Evolutionary conservation across 1,140 invertebrate genomes (phyloP).

Genomic region (Chymomyza costata): DNA sequence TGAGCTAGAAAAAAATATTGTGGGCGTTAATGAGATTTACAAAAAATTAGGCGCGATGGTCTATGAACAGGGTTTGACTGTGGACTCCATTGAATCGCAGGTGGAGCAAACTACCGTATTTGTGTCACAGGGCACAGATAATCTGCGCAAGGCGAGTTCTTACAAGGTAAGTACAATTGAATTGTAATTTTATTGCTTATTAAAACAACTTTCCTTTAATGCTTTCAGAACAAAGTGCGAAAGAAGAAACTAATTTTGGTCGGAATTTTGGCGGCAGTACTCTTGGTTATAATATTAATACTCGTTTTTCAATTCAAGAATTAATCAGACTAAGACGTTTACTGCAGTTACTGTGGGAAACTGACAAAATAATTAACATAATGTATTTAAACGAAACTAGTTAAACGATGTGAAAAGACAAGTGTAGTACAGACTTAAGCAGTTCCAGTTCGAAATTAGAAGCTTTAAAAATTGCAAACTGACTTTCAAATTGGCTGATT

Average conservation of each 20-base stretch:
- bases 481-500: constrained; percentile 39
- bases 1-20: constrained; percentile 94
- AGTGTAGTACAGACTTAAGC: constrained; percentile 35
- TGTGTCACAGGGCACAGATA: constrained; percentile 87
- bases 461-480: constrained; percentile 46
- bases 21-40: constrained; percentile 98
- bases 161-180: constrained; percentile 82
- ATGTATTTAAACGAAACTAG: constrained; percentile 44
- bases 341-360: not conserved
- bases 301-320: constrained; percentile 66
- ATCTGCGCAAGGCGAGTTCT: constrained; percentile 87
- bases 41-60: constrained; percentile 97
- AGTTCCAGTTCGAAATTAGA: constrained; percentile 32
- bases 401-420: constrained; percentile 64
- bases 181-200: constrained; percentile 5
- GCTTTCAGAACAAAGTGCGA: constrained; percentile 85
- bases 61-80: constrained; percentile 96
- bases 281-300: constrained; percentile 81
- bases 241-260: constrained; percentile 89
- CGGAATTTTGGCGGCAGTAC: constrained; percentile 80
- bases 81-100: constrained; percentile 97
- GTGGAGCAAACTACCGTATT: constrained; percentile 93
- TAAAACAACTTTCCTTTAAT: constrained; percentile 28
- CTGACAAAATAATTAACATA: constrained; percentile 6
- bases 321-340: constrained; percentile 37